A percentile compares a stretch with the other conserved stretches of the same genome.
phyloP scores from a whole-genome alignment of 2,888 invertebrate genomes.

The Dasysyrphus tricinctus region DNA sequence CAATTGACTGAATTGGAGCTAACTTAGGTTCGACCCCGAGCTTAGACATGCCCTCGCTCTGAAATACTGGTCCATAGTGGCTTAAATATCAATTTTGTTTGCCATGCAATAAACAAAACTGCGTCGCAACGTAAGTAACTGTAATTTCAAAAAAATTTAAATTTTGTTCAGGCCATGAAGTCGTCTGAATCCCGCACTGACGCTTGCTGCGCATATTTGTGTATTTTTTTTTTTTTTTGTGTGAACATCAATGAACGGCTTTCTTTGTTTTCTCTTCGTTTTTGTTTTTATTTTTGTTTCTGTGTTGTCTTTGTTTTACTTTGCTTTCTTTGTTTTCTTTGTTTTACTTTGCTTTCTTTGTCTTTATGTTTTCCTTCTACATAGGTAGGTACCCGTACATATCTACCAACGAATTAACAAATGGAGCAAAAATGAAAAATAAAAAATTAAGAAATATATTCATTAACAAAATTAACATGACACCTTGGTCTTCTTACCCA shows the following conservation, averaged over 20 bases:
- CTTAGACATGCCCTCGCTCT: no score
- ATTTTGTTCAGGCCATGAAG: neutral
- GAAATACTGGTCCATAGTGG: no score
- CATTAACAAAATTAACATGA: slow-evolving; percentile 27
- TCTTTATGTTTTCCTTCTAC: slow-evolving; percentile 33
- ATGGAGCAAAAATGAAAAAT: slow-evolving; percentile 43
- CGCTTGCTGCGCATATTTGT: neutral
- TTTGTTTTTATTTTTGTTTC: slow-evolving; percentile 21
- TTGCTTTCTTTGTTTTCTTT: slow-evolving; percentile 31
- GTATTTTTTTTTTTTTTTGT: neutral
- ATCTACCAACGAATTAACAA: slow-evolving; percentile 22
- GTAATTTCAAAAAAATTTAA: no score
- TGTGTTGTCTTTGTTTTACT: slow-evolving; percentile 15
- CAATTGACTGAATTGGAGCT: no score
- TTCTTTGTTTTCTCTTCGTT: slow-evolving; percentile 42
- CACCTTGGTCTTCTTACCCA: slow-evolving; percentile 7
- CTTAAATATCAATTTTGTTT: no score
- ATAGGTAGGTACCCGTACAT: no score
- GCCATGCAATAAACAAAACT: neutral
- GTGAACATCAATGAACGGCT: slow-evolving; percentile 36
- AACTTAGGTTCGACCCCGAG: no score
- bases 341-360: slow-evolving; percentile 3
- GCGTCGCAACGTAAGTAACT: no score
- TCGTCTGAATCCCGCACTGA: neutral
- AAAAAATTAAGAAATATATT: slow-evolving; percentile 6